A percentile compares a stretch with the other conserved stretches of the same genome.
Conservation (phyloP, 2,888 invertebrate genomes). For the Anaspis maculata region DNA sequence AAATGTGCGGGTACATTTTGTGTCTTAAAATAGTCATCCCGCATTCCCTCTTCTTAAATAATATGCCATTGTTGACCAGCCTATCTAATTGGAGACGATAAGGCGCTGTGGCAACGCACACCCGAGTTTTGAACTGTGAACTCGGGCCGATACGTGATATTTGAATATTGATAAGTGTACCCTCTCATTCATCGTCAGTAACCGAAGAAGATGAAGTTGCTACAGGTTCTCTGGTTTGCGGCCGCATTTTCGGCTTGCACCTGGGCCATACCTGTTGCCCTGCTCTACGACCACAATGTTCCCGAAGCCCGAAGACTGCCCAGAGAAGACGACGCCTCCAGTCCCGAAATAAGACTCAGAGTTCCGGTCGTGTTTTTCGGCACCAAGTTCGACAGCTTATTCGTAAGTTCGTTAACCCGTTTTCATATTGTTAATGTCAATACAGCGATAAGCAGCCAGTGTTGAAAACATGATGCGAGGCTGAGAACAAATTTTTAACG, state of each 20-base stretch:
- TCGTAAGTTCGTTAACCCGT: conserved; percentile 61
- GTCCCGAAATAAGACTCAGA: conserved; percentile 54
- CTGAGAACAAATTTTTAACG: too few relatives aligned
- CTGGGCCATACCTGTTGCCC: conserved; percentile 42
- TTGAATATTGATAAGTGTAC: conserved; percentile 16
- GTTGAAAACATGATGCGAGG: too few relatives aligned
- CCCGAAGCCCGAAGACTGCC: conserved; percentile 49
- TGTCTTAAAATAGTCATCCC: too few relatives aligned
- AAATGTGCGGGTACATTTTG: too few relatives aligned
- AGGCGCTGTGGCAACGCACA: conserved; percentile 21
- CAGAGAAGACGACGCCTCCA: conserved; percentile 53
- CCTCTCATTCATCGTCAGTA: conserved; percentile 9
- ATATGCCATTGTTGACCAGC: conserved; percentile 10
- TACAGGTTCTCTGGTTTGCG: conserved; percentile 15
- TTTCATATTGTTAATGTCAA: too few relatives aligned
- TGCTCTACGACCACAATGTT: conserved; percentile 54
- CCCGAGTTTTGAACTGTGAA: conserved; percentile 27
- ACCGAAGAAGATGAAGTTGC: conserved; percentile 13
- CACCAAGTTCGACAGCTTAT: conserved; percentile 64
- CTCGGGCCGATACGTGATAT: conserved; percentile 19
- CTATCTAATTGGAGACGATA: conserved; percentile 12
- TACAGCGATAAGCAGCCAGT: too few relatives aligned
- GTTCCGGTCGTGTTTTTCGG: conserved; percentile 76
- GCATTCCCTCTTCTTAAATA: too few relatives aligned
- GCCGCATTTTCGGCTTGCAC: conserved; percentile 15